Evolutionary conservation across 2,797 vertebrate genomes (phyloP), one percentile per base, ranked within the genome.

Genomic region (Eidolon dupreanum): DNA sequence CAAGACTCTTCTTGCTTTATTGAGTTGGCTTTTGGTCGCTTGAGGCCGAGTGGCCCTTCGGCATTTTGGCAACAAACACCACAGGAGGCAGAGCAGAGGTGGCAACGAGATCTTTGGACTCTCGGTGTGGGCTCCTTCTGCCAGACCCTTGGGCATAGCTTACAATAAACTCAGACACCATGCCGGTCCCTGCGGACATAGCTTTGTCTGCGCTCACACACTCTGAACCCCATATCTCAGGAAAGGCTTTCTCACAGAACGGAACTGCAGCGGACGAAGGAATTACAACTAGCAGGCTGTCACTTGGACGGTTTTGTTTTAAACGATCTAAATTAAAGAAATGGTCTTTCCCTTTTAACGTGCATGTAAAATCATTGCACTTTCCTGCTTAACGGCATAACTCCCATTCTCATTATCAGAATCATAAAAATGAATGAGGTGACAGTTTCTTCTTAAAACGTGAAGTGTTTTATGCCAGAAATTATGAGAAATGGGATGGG

Each of bases 331-430:
- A 98, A 98, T 98, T 95, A 98, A 98, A 98, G 88, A 83, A 98
- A 97, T 22, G 1, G 59, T 91, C 97, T 93, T 87, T 97, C 95
- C 63, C 89, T 98, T 98, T 95, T 97, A 96, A 97, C 86, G 96
- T 73, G 71, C 92, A 6, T 97, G 96, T 96, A 97, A 98, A 98
- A 98, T 74, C 82, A 74, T 84, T 97, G 53, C 86, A 88, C 97
- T 97, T 98, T 97, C 88, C 97, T n/a, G 88, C 96, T 98, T 98
- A 98, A 98, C 96, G 98, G 93, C 87, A 53, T 82, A 97, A 94
- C 96, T 97, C 98, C 98, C 97, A 93, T 97, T 97, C 95, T 97
- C 97, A 98, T 98, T 96, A 98, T 97, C 92, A 96, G 96, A 98
- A 98, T 93, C 97, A 97, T 97, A 98, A 98, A 98, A 98, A 97